Evolutionary conservation across 2,113 vertebrate species (phyloP), one percentile per base, ranked within the genome.

Genomic region (Crotalus helleri): DNA sequence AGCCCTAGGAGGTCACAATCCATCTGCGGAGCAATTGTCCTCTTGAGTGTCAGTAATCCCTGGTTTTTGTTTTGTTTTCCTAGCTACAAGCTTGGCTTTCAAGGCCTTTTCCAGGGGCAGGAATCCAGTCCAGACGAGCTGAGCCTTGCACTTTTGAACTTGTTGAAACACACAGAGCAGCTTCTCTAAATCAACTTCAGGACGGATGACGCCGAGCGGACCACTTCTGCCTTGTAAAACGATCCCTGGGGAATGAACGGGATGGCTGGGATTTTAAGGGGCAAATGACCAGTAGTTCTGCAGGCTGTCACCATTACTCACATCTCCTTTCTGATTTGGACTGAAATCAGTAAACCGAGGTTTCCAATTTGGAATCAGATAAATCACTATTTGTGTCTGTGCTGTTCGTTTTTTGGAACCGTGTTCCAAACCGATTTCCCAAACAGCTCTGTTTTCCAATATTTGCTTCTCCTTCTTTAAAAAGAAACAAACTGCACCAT

Each of bases 101-200:
- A 89, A 93, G 91, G 53, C 33, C 90, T 90, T 85, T 87, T 54
- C 64, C 59, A 59, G 93, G 93, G 69, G 33, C n/a, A 57, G 12
- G 58, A 86, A 51, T 86, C 57, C 59, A 51, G 9, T 53, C 58
- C 12, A 10, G 9, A 21, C 64, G 39, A 85, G 46, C 87, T 54
- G 54, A 24, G 11, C 69, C 88, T 39, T 55, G 23, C 92, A 90
- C 88, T 92, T 93, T 93, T 92, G 88, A 94, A 91, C 64, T 69
- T 91, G 92, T 92, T 51, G 61, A 74, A 91, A 92, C 81, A 89
- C 91, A 93, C 93, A 86, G 69, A 74, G 87, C 88, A 69, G 91
- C 81, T 58, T 93, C 93, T 94, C 85, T 94, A 91, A 91, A 89
- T 89, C 90, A 94, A 91, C 89, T 81, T 89, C 58, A 90, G 57